Evolutionary conservation across 2,888 invertebrate species (phyloP).

Genomic region (Drosophila kambysellisi): DNA sequence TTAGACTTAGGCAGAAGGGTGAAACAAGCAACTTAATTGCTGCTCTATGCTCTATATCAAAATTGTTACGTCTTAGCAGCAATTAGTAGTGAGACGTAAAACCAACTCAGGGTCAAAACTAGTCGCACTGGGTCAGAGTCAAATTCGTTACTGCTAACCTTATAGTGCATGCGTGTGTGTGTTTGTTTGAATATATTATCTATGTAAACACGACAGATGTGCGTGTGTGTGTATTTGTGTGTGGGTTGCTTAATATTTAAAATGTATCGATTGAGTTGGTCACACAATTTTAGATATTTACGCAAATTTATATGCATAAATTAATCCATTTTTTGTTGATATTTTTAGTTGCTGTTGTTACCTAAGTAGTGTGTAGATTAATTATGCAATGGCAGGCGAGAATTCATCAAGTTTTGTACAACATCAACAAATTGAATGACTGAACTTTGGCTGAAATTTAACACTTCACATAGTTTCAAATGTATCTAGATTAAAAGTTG

Average conservation of each 20-base stretch:
- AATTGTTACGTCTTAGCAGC: constrained; percentile 17
- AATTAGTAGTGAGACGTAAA: constrained; percentile 3
- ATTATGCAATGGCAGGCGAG: constrained; percentile 14
- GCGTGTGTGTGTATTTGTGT: not conserved
- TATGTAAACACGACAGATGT: not conserved
- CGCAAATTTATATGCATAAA: constrained; percentile 1
- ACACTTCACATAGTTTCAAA: constrained; percentile 56
- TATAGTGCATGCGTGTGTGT: not conserved
- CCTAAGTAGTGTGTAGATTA: constrained; percentile 29
- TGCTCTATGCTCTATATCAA: constrained; percentile 7
- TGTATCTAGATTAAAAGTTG: constrained; percentile 33
- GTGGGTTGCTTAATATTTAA: constrained; percentile 19
- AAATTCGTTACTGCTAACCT: constrained; percentile 5
- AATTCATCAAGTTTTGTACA: constrained; percentile 18
- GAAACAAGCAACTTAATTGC: constrained; percentile 16
- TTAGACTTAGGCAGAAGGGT: not conserved
- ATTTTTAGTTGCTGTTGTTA: constrained; percentile 26
- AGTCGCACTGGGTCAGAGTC: constrained; percentile 25
- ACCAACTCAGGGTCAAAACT: constrained; percentile 23
- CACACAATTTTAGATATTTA: not conserved
- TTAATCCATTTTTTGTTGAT: constrained; percentile 1
- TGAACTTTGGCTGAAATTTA: constrained; percentile 17
- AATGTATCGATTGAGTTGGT: constrained; percentile 24
- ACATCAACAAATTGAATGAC: constrained; percentile 24
- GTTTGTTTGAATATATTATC: not conserved